These are phyloP conservation scores for Sterrhoptilus dennistouni DNA, from an alignment of 2,113 vertebrate species.

Conservation along the genomic window DNA sequence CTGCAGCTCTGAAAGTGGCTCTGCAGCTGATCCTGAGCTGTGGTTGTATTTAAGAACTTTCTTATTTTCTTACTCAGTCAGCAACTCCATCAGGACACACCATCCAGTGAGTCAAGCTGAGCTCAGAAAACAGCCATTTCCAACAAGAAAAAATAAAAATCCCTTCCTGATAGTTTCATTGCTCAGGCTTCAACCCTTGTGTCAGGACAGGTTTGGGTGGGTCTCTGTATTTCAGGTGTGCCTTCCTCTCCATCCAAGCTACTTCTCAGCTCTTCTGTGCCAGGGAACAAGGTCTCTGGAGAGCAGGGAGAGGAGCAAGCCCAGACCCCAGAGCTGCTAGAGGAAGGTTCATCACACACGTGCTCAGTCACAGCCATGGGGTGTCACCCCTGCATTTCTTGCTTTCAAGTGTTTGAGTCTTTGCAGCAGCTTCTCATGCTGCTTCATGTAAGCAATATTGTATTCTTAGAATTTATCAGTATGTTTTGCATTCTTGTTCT, in stretches of 20 bases:
- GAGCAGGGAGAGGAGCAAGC: not conserved
- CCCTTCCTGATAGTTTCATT: not conserved
- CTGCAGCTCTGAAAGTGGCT: not conserved
- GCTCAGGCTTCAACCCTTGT: not conserved
- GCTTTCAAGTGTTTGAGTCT: no score
- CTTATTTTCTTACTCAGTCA: not conserved
- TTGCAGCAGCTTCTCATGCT: no score
- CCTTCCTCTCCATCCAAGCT: not conserved
- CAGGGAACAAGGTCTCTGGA: not conserved
- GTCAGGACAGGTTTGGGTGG: not conserved
- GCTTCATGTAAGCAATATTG: no score
- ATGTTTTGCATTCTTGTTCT: no score
- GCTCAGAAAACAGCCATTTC: not conserved
- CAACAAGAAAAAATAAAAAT: not conserved
- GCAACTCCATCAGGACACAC: not conserved
- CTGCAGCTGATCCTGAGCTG: not conserved
- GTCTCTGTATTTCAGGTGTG: not conserved
- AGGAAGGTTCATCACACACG: not conserved
- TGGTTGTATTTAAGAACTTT: not conserved
- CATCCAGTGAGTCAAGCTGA: not conserved
- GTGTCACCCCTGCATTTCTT: no score
- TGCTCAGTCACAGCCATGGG: accelerated
- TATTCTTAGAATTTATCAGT: no score
- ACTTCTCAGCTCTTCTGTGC: not conserved
- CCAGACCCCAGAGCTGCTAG: not conserved